Evolutionary conservation across 2,888 invertebrate genomes (phyloP).

Genomic region (Parnassius orleans): DNA sequence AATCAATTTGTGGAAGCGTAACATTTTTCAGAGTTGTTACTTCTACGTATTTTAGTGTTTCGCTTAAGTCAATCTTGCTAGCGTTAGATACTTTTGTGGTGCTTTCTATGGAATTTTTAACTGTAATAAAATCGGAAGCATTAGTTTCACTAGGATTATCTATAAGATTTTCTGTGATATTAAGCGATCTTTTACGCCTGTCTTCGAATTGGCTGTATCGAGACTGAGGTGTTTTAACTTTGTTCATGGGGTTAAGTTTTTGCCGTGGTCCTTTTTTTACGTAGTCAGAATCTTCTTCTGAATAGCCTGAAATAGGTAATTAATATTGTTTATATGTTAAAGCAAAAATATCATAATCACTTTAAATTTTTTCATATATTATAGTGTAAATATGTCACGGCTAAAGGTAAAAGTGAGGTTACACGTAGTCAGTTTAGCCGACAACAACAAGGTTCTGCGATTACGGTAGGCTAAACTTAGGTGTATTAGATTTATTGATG

Average conservation of each 20-base stretch:
- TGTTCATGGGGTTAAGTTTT: conserved; percentile 13
- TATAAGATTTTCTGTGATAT: conserved; percentile 34
- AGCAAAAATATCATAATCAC: too few species aligned
- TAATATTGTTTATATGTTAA: too few species aligned
- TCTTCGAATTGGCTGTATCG: conserved; percentile 35
- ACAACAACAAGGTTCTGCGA: too few species aligned
- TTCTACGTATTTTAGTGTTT: conserved; percentile 5
- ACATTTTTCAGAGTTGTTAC: conserved; percentile 14
- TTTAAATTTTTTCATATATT: too few species aligned
- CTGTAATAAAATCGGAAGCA: not conserved
- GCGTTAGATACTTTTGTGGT: conserved; percentile 22
- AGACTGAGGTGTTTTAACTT: conserved; percentile 26
- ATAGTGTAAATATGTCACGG: too few species aligned
- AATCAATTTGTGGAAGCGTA: not conserved
- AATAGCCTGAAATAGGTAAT: conserved; percentile 34
- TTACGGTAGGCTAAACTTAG: too few species aligned
- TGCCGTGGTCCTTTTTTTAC: conserved; percentile 23
- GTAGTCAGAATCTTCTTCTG: conserved; percentile 45
- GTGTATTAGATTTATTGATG: too few species aligned
- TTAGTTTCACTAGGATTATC: conserved; percentile 6
- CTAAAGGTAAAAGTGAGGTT: too few species aligned
- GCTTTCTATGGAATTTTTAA: conserved; percentile 1
- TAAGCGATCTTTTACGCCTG: conserved; percentile 47
- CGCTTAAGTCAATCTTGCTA: not conserved
- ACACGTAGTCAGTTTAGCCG: too few species aligned